Percentiles rank a stretch among this genome's conserved stretches.
phyloP scores from a whole-genome alignment of 2,888 invertebrate species.

The Epirrita christyi region DNA sequence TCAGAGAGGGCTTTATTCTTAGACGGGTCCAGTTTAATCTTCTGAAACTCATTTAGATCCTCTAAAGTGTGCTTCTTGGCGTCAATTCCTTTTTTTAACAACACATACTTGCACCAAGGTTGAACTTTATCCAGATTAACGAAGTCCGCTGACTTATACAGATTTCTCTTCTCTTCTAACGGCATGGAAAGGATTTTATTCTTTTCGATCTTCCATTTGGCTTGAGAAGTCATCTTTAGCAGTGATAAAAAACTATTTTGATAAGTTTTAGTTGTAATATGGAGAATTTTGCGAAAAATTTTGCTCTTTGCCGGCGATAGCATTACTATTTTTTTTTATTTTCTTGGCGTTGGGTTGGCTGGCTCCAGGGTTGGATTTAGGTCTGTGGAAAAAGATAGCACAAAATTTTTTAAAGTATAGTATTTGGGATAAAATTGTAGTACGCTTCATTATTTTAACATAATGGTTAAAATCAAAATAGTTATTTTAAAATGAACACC shows the following conservation, averaged over 20 bases:
- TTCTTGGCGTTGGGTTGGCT: no score
- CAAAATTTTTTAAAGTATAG: no score
- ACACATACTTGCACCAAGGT: conserved; percentile 83
- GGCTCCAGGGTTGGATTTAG: no score
- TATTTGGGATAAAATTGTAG: no score
- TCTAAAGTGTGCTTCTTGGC: conserved; percentile 66
- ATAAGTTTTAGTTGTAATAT: not conserved
- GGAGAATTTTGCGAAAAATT: conserved; percentile 25
- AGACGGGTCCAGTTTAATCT: conserved; percentile 57
- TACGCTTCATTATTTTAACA: no score
- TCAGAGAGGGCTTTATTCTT: conserved; percentile 76
- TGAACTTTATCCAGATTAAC: conserved; percentile 74
- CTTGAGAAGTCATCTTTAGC: conserved; percentile 66
- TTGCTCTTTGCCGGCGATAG: conserved; percentile 40
- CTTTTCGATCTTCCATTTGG: conserved; percentile 80
- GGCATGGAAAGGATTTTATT: conserved; percentile 79
- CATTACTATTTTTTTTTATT: conserved; percentile 23
- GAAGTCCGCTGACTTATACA: conserved; percentile 71
- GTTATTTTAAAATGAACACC: no score
- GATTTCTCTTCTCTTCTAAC: conserved; percentile 80
- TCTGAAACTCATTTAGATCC: conserved; percentile 63
- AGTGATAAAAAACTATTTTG: conserved; percentile 45
- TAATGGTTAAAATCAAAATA: no score
- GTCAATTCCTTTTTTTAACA: conserved; percentile 61
- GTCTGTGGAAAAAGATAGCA: no score